These are phyloP conservation scores for Xestia ashworthii DNA, from an alignment of 2,888 invertebrate genomes.

Conservation along the genomic window DNA sequence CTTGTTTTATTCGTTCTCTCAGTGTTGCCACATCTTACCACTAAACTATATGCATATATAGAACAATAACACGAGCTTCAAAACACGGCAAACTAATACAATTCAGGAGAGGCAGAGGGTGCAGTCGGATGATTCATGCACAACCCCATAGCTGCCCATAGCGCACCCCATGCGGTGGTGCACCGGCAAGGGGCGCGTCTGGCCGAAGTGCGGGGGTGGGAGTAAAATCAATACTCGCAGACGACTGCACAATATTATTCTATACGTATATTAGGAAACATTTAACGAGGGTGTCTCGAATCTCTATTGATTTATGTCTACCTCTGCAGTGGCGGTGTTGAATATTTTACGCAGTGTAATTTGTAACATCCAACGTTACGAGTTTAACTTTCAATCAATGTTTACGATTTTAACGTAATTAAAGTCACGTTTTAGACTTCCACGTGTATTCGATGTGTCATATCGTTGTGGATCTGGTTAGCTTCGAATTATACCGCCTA, in stretches of 20 bases:
- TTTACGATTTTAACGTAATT: conserved; percentile 49
- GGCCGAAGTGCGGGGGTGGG: conserved; percentile 37
- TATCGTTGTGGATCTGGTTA: conserved; percentile 45
- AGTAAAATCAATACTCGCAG: conserved; percentile 72
- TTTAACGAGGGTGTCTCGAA: conserved; percentile 60
- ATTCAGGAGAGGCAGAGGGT: conserved; percentile 59
- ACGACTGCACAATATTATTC: conserved; percentile 64
- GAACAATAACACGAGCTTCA: conserved; percentile 18
- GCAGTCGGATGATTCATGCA: conserved; percentile 65
- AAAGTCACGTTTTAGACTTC: conserved; percentile 35
- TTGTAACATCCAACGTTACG: background rate
- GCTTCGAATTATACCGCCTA: conserved; percentile 45
- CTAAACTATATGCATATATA: too few species aligned
- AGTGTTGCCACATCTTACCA: too few species aligned
- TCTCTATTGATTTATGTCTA: conserved; percentile 59
- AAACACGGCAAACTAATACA: conserved; percentile 38
- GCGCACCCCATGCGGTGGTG: conserved; percentile 57
- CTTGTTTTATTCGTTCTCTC: too few species aligned
- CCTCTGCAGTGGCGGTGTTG: conserved; percentile 18
- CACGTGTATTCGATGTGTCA: conserved; percentile 63
- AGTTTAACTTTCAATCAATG: conserved; percentile 21
- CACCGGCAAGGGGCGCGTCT: conserved; percentile 28
- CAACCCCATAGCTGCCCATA: conserved; percentile 60
- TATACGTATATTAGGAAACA: conserved; percentile 60
- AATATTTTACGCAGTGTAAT: conserved; percentile 25